A percentile compares a stretch with the other conserved stretches of the same genome.
phyloP scores from a whole-genome alignment of 2,888 invertebrate genomes.

The Heliconius erato region DNA sequence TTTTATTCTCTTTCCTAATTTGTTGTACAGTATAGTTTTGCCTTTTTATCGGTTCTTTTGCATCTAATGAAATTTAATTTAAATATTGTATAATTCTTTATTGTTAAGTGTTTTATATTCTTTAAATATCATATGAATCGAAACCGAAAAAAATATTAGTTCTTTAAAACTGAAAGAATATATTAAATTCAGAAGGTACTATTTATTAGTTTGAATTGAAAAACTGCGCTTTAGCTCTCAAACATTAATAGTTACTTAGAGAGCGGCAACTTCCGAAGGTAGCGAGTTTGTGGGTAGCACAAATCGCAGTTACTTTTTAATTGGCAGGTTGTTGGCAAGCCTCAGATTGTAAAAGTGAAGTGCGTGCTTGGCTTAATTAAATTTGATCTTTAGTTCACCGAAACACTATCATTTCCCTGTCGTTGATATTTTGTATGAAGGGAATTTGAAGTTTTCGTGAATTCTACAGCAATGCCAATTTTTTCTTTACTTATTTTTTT shows the following conservation, averaged over 20 bases:
- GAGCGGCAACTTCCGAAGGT: slow-evolving; percentile 30
- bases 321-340: slow-evolving; percentile 66
- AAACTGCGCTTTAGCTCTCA: slow-evolving; percentile 39
- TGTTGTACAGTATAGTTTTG: no score
- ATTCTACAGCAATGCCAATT: neutral
- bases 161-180: slow-evolving; percentile 8
- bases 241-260: slow-evolving; percentile 30
- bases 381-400: slow-evolving; percentile 72
- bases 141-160: slow-evolving; percentile 9
- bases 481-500: no score
- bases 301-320: slow-evolving; percentile 70
- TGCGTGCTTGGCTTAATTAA: slow-evolving; percentile 77
- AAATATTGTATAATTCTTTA: neutral
- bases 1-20: no score
- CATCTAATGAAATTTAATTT: neutral
- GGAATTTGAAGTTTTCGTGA: neutral
- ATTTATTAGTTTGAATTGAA: slow-evolving; percentile 12
- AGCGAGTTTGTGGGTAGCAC: slow-evolving; percentile 53
- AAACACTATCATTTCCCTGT: slow-evolving; percentile 55
- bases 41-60: neutral
- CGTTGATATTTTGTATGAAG: slow-evolving; percentile 18
- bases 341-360: slow-evolving; percentile 75
- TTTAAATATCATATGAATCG: neutral
- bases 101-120: neutral
- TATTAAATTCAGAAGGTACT: neutral